These are phyloP conservation scores for Crossaster papposus DNA, from an alignment of 53 echinoderm and acorn worm genomes.

Conservation along the genomic window DNA sequence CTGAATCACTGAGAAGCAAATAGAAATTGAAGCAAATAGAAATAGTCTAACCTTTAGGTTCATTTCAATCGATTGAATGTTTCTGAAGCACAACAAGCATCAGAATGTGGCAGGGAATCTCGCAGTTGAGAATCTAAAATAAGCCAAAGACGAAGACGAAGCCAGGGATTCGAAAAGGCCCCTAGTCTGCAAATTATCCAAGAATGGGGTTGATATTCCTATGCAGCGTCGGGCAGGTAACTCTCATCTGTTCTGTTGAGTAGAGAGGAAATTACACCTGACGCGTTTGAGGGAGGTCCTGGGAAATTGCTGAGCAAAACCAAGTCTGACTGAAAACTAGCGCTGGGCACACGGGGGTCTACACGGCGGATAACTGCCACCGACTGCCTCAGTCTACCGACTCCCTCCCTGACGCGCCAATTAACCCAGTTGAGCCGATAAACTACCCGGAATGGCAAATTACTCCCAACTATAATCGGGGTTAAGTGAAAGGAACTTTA, in stretches of 20 bases:
- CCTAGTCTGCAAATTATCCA: background rate
- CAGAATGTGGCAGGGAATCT: too few relatives aligned
- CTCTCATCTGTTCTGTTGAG: slow-evolving; percentile 1
- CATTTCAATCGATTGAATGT: too few relatives aligned
- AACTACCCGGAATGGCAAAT: slow-evolving; percentile 28
- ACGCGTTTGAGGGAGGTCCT: slow-evolving; percentile 45
- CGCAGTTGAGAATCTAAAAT: too few relatives aligned
- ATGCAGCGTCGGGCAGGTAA: background rate
- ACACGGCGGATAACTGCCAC: background rate
- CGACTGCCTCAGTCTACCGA: too few relatives aligned
- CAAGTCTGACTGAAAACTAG: slow-evolving; percentile 42
- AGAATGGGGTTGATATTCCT: background rate
- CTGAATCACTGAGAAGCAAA: too few relatives aligned
- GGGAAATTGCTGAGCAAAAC: slow-evolving; percentile 36
- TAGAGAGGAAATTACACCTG: slow-evolving; percentile 46
- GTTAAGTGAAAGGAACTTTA: slow-evolving; percentile 35
- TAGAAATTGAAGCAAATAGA: too few relatives aligned
- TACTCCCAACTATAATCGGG: slow-evolving; percentile 33
- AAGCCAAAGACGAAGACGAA: too few relatives aligned
- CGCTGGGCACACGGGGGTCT: background rate
- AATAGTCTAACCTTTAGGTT: too few relatives aligned
- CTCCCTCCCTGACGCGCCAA: background rate
- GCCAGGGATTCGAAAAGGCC: too few relatives aligned
- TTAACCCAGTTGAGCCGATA: slow-evolving; percentile 28
- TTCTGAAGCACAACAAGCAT: too few relatives aligned